Base-by-base conservation (phyloP, 2,888 invertebrate species). In the Orthonychiurus folsomi region DNA sequence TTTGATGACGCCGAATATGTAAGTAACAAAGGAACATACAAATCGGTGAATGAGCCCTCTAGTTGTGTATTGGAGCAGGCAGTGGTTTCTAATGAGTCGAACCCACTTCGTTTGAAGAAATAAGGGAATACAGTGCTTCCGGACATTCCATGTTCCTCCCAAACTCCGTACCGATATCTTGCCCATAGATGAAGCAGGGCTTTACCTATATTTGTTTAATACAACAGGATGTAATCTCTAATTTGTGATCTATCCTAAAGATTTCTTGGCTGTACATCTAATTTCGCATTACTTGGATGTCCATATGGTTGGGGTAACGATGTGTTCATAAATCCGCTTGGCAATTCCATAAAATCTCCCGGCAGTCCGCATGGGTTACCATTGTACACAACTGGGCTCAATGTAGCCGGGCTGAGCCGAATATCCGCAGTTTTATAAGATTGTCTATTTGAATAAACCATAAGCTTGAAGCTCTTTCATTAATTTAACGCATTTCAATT, bases 161-260 rank as follows among this genome's bases (percentile, higher is more conserved):
- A 66, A 21, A 69, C 64, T 12, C 70, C 70, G 54, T 56, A 70
- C 20, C 70, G 60, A 26, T 58, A 65, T 26, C 64, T 50, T 12
- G 70, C 70, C 68, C 68, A 70, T 47, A 61, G 56, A 50, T 64
- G 59, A 2, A 67, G 23, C 25, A 70, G 59, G 1, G 66, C 62
- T 61, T 69, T 70, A 57, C 63, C 70, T 70, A 27, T 23, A 66
- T n/a, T n/a, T n/a, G n/a, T n/a, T 24, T 62, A 9, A 55, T 9
- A n/a, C n/a, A n/a, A n/a, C n/a, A n/a, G n/a, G n/a, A n/a, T n/a
- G n/a, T n/a, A n/a, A n/a, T n/a, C n/a, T n/a, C n/a, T n/a, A n/a
- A n/a, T n/a, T n/a, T n/a, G n/a, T n/a, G n/a, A n/a, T n/a, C n/a
- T n/a, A n/a, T n/a, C n/a, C n/a, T n/a, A n/a, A n/a, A n/a, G n/a